Base-by-base conservation (phyloP, 2,113 vertebrate genomes). In the Globicephala melas region DNA sequence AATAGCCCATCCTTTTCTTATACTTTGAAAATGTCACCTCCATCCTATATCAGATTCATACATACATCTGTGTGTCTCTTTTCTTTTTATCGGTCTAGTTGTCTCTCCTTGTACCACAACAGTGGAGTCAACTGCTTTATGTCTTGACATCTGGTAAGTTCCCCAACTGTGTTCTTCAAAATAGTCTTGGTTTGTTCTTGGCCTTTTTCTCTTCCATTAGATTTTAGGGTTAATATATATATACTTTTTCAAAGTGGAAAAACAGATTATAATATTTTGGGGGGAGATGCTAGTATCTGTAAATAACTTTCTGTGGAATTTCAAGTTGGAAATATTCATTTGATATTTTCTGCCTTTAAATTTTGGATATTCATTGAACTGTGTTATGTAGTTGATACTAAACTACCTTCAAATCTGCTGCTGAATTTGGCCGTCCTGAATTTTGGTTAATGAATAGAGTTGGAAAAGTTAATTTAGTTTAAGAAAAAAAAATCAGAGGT, bases 381-480 rank as follows among this genome's bases (percentile, higher is more conserved):
- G 18, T 8, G 33, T 81, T 77, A 4, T 65, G 7, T 77, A 36
- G n/a, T 79, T 44, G 38, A 87, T 44, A 36, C 7, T 53, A 86
- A 94, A 60, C 41, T 93, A 33, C 86, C 74, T 87, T 87, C 26
- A 77, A 53, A 74, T 25, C n/a, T 95, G 14, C 21, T 44, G 9
- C 47, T 93, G 68, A 67, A 38, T 79, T 88, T 65, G 44, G 20
- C 55, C 36, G 8, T 73, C 4, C 11, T 92, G 41, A 95, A 80
- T 89, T 96, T 93, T 76, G 38, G 31, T 38, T 5, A 36, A 17
- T 55, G 44, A 79, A 79, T 21, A 60, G 79, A 77, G 60, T n/a
- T 89, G 11, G 41, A 71, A 95, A 97, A 82, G 67, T 80, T 90
- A 36, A 86, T 91, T 94, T 91, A 0, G 23, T 70, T 95, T 60